Percentiles rank a stretch among this genome's conserved stretches.
These are phyloP conservation scores for Boloria euphrosyne DNA, from an alignment of 2,888 invertebrate genomes.

Conservation along the genomic window DNA sequence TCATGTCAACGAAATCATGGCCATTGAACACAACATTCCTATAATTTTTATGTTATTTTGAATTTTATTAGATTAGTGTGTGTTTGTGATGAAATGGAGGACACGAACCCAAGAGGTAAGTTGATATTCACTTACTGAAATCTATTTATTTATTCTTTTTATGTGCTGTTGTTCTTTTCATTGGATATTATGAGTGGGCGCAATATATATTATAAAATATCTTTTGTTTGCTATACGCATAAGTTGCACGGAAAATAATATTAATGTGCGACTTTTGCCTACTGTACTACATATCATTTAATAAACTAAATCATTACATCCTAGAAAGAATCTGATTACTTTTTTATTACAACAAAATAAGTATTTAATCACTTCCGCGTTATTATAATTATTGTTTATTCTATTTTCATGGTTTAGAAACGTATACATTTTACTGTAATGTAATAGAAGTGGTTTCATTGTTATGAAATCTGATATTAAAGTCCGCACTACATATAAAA, in stretches of 20 bases:
- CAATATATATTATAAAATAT: constrained; percentile 58
- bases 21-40: constrained; percentile 44
- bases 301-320: too few species aligned
- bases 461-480: not conserved
- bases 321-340: too few species aligned
- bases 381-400: constrained; percentile 29
- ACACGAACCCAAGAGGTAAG: constrained; percentile 62
- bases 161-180: constrained; percentile 56
- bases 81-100: constrained; percentile 73
- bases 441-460: constrained; percentile 1
- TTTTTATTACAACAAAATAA: too few species aligned
- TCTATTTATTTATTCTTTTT: not conserved
- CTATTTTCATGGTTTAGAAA: constrained; percentile 11
- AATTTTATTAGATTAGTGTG: constrained; percentile 40
- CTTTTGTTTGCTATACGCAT: constrained; percentile 62
- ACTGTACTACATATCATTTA: not conserved
- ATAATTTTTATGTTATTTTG: constrained; percentile 40
- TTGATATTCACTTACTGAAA: constrained; percentile 14
- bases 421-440: constrained; percentile 3
- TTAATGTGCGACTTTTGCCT: not conserved
- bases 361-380: constrained; percentile 49
- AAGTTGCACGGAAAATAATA: constrained; percentile 8
- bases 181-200: constrained; percentile 71
- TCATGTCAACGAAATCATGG: constrained; percentile 47
- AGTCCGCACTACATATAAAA: too few species aligned